Conservation (phyloP, 2,888 invertebrate species). For the Zelleria hepariella region DNA sequence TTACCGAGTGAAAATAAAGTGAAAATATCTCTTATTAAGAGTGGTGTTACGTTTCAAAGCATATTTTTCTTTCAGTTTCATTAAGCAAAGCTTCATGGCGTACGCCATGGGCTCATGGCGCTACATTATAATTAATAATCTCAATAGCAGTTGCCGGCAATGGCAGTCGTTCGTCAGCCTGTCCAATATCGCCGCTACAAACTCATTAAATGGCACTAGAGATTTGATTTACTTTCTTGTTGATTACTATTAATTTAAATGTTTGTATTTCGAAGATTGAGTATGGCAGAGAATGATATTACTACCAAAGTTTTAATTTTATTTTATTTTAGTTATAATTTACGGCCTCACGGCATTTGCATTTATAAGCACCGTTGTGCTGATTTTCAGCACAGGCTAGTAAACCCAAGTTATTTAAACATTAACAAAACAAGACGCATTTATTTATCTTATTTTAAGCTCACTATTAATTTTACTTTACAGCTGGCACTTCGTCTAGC, state of each 20-base stretch:
- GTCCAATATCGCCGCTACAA: neutral
- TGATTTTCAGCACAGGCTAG: too few relatives aligned
- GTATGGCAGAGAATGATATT: too few relatives aligned
- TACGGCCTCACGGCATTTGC: too few relatives aligned
- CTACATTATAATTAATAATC: neutral
- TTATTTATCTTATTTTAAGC: neutral
- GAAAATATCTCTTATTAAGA: neutral
- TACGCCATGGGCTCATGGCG: neutral
- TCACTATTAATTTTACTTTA: neutral
- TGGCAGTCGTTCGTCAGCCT: neutral
- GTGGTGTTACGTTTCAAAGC: neutral
- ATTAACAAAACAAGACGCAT: neutral
- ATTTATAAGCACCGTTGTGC: too few relatives aligned
- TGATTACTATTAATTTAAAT: too few relatives aligned
- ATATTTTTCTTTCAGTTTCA: neutral
- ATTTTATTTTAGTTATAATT: too few relatives aligned
- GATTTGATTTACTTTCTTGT: neutral
- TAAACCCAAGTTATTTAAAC: neutral
- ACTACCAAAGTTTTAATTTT: too few relatives aligned
- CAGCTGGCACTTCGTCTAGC: neutral
- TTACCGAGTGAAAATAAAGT: too few relatives aligned
- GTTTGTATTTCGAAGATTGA: too few relatives aligned
- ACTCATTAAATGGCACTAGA: neutral
- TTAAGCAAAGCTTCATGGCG: neutral
- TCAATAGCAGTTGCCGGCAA: neutral